phyloP scores from a whole-genome alignment of 2,797 vertebrate species.

The Danio tinwini region DNA sequence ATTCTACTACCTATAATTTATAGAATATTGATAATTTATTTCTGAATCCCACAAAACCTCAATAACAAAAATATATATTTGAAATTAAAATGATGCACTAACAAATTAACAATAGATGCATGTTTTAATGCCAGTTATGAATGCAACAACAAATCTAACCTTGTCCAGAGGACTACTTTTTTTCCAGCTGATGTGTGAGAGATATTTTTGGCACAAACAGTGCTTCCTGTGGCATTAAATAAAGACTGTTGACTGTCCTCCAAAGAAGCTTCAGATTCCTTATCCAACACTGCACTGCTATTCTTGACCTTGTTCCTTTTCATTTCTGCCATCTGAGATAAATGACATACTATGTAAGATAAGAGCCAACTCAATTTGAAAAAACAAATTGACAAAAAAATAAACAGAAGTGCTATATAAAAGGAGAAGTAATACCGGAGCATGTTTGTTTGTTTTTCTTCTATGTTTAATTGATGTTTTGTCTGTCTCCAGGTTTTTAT shows the following conservation, averaged over 20 bases:
- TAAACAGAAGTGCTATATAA: background rate
- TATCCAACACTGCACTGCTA: background rate
- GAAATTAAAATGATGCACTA: background rate
- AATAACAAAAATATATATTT: background rate
- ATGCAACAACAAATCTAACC: conserved; percentile 67
- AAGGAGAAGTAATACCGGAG: background rate
- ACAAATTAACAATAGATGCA: background rate
- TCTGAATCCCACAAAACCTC: background rate
- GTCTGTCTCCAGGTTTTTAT: background rate
- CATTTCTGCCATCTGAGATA: background rate
- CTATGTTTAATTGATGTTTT: background rate
- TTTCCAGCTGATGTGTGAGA: conserved; percentile 86
- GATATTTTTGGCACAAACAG: conserved; percentile 86
- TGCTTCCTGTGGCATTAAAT: conserved; percentile 63
- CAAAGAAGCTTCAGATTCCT: background rate
- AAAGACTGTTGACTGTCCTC: background rate
- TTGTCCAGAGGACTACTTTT: conserved; percentile 88
- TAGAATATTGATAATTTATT: background rate
- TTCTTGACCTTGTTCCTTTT: conserved; percentile 21
- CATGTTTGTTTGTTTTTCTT: conserved; percentile 5
- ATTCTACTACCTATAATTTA: too few species aligned
- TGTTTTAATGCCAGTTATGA: background rate
- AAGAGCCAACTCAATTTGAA: background rate
- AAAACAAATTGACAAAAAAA: background rate
- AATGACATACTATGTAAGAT: background rate